Evolutionary conservation across 2,888 invertebrate genomes (phyloP).

Genomic region (Cheilosia pagana): DNA sequence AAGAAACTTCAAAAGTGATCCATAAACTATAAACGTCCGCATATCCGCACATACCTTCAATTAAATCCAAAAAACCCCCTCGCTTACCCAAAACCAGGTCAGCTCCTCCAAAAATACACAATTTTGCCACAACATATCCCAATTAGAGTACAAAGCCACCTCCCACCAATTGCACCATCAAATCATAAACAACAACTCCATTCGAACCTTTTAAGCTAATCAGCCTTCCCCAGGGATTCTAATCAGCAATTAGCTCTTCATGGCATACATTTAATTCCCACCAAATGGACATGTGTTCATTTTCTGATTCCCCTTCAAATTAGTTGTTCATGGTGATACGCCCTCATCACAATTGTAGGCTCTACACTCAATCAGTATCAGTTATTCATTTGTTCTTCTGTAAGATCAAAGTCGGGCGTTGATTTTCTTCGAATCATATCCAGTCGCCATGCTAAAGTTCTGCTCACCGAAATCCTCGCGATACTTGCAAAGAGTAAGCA

Average conservation of each 20-base stretch:
- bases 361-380: conserved; percentile 2
- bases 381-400: conserved; percentile 4
- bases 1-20: no score
- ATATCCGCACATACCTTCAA: no score
- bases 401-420: conserved; percentile 12
- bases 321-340: conserved; percentile 40
- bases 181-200: no score
- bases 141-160: not conserved
- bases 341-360: conserved; percentile 25
- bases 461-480: conserved; percentile 78
- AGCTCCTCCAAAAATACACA: not conserved
- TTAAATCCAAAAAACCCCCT: no score
- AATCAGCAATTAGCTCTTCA: conserved; percentile 44
- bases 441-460: conserved; percentile 79
- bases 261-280: conserved; percentile 13
- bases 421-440: not conserved
- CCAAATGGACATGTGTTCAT: conserved; percentile 12
- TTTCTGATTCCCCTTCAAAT: conserved; percentile 3
- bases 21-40: no score
- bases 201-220: conserved; percentile 57
- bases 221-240: conserved; percentile 52
- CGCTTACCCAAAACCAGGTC: no score
- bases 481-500: conserved; percentile 76
- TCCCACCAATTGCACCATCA: not conserved
- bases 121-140: not conserved